Evolutionary conservation across 2,113 vertebrate genomes (phyloP), one percentile per base, ranked within the genome.

Genomic region (Tringa solitaria): DNA sequence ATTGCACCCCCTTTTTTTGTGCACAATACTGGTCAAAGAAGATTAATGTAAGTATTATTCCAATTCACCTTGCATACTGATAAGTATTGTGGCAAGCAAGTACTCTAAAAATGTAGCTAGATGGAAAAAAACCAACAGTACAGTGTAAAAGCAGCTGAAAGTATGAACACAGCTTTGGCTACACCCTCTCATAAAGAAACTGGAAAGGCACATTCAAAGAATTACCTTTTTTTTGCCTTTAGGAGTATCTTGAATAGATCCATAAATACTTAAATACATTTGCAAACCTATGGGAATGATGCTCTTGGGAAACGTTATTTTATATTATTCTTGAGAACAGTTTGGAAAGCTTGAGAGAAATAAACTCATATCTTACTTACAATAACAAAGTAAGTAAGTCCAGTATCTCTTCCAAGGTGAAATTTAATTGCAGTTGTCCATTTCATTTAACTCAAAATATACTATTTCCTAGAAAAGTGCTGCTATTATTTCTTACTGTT

Each of bases 1-100:
- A 80, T 4, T 11, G 10, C 35, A 70, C 6, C 1, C 8, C 2
- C 5, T 39, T 74, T 65, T 0, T 8, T 32, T 23, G 27, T 28
- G 12, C 24, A 79, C 10, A 69, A 15, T 48, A 81, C 3, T 27
- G 16, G 30, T 30, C 57, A 90, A 57, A 78, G 74, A 84, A 70
- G 32, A 82, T 57, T 10, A 79, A 37, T n/a, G 2, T 10, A 33
- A 22, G 4, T 23, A 48, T 53, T 46, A 70, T 41, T 94, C 28
- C 37, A 53, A 35, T 87, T 83, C 27, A 46, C 21, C 13, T 59
- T 75, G 10, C 46, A 87, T 27, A 70, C 27, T 27, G 15, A 0
- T n/a, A 43, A 85, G 26, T 30, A 50, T 2, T 43, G 30, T 28
- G 26, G 15, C 46, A 93, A 78, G n/a, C 17, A 79, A 76, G 39